Percentiles rank a stretch among this genome's conserved stretches.
These are phyloP conservation scores for Steinernema scapterisci DNA, from an alignment of 2,888 invertebrate species.

Conservation along the genomic window DNA sequence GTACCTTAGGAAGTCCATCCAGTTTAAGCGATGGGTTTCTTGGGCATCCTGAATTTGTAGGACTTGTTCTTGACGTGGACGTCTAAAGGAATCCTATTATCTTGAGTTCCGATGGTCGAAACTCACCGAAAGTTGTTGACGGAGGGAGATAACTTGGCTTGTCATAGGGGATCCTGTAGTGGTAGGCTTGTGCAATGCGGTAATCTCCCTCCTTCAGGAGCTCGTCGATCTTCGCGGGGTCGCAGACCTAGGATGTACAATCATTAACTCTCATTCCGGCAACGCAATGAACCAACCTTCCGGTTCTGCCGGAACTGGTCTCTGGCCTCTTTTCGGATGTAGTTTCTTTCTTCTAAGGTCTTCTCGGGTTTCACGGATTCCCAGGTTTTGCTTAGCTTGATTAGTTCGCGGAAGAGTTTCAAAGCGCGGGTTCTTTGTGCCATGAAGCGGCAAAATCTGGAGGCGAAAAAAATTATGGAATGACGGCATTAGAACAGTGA, in stretches of 20 bases:
- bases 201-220: slow-evolving; percentile 53
- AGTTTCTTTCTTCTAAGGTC: slow-evolving; percentile 45
- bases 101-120: not conserved
- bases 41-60: slow-evolving; percentile 36
- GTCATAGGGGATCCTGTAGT: slow-evolving; percentile 62
- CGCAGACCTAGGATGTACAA: slow-evolving; percentile 44
- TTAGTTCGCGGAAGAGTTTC: slow-evolving; percentile 39
- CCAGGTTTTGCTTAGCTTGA: slow-evolving; percentile 40
- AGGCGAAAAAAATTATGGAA: too few relatives aligned
- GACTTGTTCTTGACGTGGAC: slow-evolving; percentile 37
- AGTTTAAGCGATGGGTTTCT: slow-evolving; percentile 13
- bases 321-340: slow-evolving; percentile 50
- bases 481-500: too few relatives aligned
- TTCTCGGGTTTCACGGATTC: slow-evolving; percentile 46
- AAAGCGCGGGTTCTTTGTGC: slow-evolving; percentile 33
- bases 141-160: slow-evolving; percentile 59
- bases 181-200: slow-evolving; percentile 55
- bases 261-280: not conserved
- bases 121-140: slow-evolving; percentile 54
- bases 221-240: slow-evolving; percentile 49
- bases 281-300: slow-evolving; percentile 40
- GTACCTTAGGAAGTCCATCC: not conserved
- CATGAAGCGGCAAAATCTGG: not conserved
- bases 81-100: slow-evolving; percentile 34
- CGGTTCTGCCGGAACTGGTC: slow-evolving; percentile 49